Conservation (phyloP, 2,888 invertebrate genomes). For the Clepsis dumicolana region DNA sequence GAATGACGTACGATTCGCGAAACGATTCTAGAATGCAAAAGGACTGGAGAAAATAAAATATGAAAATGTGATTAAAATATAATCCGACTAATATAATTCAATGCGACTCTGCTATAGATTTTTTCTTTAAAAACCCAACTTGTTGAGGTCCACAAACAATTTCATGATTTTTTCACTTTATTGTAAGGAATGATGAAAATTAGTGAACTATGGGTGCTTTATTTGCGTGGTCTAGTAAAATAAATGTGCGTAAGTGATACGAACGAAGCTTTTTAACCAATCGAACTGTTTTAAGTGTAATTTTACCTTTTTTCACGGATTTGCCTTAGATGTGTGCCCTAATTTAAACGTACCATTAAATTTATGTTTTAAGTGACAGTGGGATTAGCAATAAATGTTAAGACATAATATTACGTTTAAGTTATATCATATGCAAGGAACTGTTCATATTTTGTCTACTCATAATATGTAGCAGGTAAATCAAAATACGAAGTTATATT, state of each 20-base stretch:
- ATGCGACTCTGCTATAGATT: no score
- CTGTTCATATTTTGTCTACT: neutral
- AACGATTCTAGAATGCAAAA: no score
- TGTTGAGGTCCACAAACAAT: neutral
- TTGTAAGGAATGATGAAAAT: neutral
- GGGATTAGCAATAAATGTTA: neutral
- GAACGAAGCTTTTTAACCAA: neutral
- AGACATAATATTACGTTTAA: neutral
- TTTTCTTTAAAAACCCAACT: no score
- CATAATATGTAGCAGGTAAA: no score
- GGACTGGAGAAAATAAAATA: neutral
- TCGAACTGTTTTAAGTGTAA: neutral
- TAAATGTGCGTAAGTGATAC: neutral
- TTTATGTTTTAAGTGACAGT: neutral
- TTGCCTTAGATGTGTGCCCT: neutral
- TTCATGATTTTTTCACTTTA: neutral
- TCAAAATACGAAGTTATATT: no score
- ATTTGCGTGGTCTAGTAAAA: neutral
- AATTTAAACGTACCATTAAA: neutral
- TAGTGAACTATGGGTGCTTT: neutral
- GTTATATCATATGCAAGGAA: neutral
- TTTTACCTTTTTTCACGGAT: neutral
- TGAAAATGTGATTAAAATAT: neutral
- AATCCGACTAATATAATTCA: no score
- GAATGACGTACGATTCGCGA: neutral